Evolutionary conservation across 2,888 invertebrate species (phyloP).

Genomic region (Candidula unifasciata): DNA sequence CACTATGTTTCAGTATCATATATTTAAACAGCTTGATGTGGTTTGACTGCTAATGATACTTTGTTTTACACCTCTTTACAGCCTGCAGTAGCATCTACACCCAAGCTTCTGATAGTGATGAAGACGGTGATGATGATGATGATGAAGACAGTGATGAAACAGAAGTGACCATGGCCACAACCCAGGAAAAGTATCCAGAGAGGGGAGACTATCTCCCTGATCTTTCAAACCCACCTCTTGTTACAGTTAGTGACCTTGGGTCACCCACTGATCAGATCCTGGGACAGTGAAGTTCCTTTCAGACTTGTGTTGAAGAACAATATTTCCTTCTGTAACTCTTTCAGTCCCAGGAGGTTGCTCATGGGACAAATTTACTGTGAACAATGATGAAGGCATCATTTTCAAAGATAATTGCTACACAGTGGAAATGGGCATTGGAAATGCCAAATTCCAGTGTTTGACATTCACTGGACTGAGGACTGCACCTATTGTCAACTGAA

Average conservation of each 20-base stretch:
- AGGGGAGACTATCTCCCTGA: background rate
- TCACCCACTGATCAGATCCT: constrained; percentile 1
- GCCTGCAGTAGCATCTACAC: constrained; percentile 58
- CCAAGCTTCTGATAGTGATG: constrained; percentile 53
- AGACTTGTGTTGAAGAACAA: no score
- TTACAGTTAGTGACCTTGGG: constrained; percentile 21
- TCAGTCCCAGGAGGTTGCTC: no score
- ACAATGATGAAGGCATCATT: no score
- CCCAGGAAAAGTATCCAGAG: background rate
- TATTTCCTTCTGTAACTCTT: no score
- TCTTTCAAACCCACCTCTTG: constrained; percentile 15
- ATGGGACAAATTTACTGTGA: no score
- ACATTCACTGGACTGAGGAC: no score
- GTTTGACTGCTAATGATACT: background rate
- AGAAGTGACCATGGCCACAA: background rate
- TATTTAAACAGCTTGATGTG: no score
- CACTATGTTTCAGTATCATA: no score
- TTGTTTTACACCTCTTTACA: constrained; percentile 33
- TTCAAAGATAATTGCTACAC: no score
- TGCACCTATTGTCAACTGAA: no score
- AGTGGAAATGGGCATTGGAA: no score
- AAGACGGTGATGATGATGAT: constrained; percentile 44
- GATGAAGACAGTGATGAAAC: constrained; percentile 16
- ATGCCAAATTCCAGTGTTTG: no score
- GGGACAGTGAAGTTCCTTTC: background rate